phyloP scores from a whole-genome alignment of 2,797 vertebrate species.

The Anniella stebbinsi region DNA sequence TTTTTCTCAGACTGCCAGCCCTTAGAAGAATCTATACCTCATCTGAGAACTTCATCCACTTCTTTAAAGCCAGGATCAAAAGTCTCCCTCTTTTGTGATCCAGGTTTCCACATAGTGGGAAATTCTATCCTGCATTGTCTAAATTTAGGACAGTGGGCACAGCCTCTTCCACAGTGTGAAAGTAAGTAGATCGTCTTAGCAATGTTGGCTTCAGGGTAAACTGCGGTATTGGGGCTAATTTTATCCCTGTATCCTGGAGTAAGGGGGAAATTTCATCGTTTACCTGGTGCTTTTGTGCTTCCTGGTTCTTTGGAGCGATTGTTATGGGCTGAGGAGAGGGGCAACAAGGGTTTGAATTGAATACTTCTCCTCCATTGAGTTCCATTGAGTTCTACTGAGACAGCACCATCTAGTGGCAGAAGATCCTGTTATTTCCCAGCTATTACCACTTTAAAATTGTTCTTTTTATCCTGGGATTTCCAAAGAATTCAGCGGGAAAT shows the following conservation, averaged over 20 bases:
- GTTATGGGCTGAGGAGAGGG: too few relatives aligned
- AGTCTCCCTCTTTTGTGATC: constrained; percentile 92
- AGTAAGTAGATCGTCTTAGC: constrained; percentile 82
- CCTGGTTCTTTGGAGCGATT: too few relatives aligned
- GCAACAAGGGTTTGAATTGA: too few relatives aligned
- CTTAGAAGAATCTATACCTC: constrained; percentile 85
- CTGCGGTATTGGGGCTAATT: neutral
- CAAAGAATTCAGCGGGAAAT: too few relatives aligned
- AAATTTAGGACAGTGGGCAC: constrained; percentile 94
- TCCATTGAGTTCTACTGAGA: too few relatives aligned
- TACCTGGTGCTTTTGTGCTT: too few relatives aligned
- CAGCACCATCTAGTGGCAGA: too few relatives aligned
- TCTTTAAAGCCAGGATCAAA: constrained; percentile 89
- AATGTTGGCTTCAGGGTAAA: neutral
- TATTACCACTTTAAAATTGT: too few relatives aligned
- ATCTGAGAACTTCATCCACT: constrained; percentile 84
- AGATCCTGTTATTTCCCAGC: too few relatives aligned
- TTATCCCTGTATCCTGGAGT: neutral
- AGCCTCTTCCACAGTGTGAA: constrained; percentile 91
- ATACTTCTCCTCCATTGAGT: too few relatives aligned
- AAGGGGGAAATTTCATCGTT: too few relatives aligned
- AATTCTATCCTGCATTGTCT: constrained; percentile 91
- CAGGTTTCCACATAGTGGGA: constrained; percentile 95
- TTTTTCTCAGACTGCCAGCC: constrained; percentile 88
- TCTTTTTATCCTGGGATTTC: too few relatives aligned